Evolutionary conservation across 2,113 vertebrate genomes (phyloP).

Genomic region (Calidris pygmaea): DNA sequence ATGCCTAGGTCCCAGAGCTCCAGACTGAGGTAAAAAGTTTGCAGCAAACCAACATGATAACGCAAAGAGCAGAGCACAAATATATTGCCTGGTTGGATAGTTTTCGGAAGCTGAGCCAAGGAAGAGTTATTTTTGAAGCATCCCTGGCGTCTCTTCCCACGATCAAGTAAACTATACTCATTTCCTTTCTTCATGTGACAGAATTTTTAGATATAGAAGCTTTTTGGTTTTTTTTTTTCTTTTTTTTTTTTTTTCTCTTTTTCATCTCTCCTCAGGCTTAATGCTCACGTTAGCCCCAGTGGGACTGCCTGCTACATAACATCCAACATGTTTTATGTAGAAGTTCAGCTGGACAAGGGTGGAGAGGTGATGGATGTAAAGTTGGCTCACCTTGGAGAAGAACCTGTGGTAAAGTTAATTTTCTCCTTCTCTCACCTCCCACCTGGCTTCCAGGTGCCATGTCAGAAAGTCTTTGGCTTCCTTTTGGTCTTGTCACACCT

Average conservation of each 20-base stretch:
- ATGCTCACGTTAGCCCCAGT: conserved; percentile 73
- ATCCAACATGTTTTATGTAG: conserved; percentile 84
- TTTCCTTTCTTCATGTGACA: neutral
- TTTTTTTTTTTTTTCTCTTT: neutral
- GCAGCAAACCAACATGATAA: neutral
- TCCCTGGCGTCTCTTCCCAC: neutral
- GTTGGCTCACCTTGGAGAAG: conserved; percentile 78
- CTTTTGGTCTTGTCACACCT: neutral
- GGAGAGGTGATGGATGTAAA: conserved; percentile 79
- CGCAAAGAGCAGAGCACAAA: neutral
- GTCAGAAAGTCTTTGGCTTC: neutral
- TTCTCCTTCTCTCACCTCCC: neutral
- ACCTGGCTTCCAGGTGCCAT: neutral
- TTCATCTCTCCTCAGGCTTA: conserved; percentile 71
- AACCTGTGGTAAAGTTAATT: conserved; percentile 74
- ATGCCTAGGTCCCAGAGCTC: neutral
- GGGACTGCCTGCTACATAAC: conserved; percentile 83
- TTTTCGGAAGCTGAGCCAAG: neutral
- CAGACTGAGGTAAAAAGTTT: neutral
- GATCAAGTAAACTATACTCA: neutral
- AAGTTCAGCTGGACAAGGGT: conserved; percentile 77
- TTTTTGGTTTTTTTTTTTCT: neutral
- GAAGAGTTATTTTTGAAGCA: conserved; percentile 31
- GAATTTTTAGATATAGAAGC: neutral
- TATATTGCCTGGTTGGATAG: neutral